A percentile compares a stretch with the other conserved stretches of the same genome.
phyloP scores from a whole-genome alignment of 2,888 invertebrate species.

The Hypena proboscidalis region DNA sequence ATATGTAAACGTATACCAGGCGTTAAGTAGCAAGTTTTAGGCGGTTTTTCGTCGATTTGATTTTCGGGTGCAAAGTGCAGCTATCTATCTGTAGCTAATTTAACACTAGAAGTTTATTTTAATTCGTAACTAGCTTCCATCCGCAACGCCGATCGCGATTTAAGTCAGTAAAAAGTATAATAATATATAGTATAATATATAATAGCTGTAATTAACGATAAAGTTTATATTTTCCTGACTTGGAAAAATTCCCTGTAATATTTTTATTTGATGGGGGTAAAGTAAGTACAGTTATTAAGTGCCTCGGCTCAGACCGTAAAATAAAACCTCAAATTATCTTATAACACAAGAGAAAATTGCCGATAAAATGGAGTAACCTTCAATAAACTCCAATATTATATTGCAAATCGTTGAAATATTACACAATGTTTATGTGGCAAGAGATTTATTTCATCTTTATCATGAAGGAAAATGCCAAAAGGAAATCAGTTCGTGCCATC shows the following conservation, averaged over 20 bases:
- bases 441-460: constrained; percentile 19
- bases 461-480: constrained; percentile 6
- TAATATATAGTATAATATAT: too few relatives aligned
- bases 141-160: too few relatives aligned
- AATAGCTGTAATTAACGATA: too few relatives aligned
- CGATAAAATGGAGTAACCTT: constrained; percentile 32
- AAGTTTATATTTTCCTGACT: background rate
- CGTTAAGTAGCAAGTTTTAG: too few relatives aligned
- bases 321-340: constrained; percentile 35
- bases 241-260: constrained; percentile 9
- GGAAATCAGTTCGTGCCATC: constrained; percentile 5
- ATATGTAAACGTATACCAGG: too few relatives aligned
- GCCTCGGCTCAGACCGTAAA: constrained; percentile 29
- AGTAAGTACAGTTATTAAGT: constrained; percentile 25
- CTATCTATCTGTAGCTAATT: too few relatives aligned
- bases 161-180: too few relatives aligned
- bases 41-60: too few relatives aligned
- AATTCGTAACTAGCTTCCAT: too few relatives aligned
- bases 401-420: constrained; percentile 23
- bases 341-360: constrained; percentile 24
- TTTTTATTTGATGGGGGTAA: constrained; percentile 27
- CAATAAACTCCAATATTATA: constrained; percentile 36
- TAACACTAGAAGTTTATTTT: too few relatives aligned
- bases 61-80: too few relatives aligned
- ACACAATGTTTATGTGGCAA: constrained; percentile 21